phyloP scores from a whole-genome alignment of 2,888 invertebrate genomes.

The Acronicta psi region DNA sequence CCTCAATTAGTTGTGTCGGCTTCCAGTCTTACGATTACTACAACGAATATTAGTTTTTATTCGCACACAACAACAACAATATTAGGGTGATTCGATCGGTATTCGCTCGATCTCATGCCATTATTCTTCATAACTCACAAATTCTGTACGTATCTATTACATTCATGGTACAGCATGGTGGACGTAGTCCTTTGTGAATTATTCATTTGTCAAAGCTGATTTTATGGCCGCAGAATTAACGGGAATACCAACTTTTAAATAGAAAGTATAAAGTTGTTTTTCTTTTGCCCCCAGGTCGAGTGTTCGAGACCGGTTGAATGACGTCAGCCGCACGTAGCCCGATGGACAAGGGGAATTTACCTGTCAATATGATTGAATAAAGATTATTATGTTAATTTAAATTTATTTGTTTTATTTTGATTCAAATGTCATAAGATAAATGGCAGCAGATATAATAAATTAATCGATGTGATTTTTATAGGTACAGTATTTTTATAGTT shows the following conservation, averaged over 20 bases:
- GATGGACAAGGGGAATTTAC: conserved; percentile 34
- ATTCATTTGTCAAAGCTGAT: conserved; percentile 1
- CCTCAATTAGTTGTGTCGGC: too few species aligned
- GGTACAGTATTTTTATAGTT: too few species aligned
- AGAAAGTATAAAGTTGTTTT: conserved; percentile 52
- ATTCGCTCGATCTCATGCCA: too few species aligned
- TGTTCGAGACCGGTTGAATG: conserved; percentile 57
- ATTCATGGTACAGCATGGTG: too few species aligned
- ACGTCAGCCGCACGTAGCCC: conserved; percentile 58
- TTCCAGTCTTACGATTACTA: too few species aligned
- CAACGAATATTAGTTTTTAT: too few species aligned
- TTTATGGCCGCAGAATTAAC: conserved; percentile 2
- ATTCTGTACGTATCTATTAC: too few species aligned
- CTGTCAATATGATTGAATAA: conserved; percentile 44
- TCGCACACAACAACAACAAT: too few species aligned
- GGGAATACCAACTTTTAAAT: conserved; percentile 28
- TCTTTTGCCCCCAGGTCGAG: conserved; percentile 68
- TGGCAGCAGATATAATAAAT: not conserved
- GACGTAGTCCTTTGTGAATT: too few species aligned
- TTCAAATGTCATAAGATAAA: not conserved
- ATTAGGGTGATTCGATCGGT: too few species aligned
- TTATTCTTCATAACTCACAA: too few species aligned
- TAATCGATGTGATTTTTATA: too few species aligned
- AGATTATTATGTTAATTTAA: conserved; percentile 17
- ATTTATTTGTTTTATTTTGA: conserved; percentile 37